phyloP scores from a whole-genome alignment of 2,797 vertebrate species.

The Mormyrus proboscirostris region DNA sequence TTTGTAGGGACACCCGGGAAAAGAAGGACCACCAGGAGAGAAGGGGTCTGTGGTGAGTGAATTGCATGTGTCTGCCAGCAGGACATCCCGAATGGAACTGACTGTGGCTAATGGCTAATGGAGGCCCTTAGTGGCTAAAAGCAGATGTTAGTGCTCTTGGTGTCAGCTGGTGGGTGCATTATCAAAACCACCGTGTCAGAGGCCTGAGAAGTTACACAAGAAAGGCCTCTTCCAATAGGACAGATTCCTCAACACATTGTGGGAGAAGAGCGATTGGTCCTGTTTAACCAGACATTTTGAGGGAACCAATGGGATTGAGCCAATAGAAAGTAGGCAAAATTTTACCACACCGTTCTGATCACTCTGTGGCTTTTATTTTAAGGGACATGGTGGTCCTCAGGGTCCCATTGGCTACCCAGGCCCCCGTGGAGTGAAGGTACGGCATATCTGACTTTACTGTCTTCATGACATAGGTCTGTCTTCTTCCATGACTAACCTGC shows the following conservation, averaged over 20 bases:
- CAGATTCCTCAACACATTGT: neutral
- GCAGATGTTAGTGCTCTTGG: slow-evolving; percentile 8
- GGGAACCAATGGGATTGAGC: neutral
- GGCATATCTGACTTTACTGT: neutral
- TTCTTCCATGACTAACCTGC: slow-evolving; percentile 15
- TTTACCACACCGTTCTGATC: neutral
- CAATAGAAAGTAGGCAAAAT: neutral
- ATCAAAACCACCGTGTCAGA: neutral
- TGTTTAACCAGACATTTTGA: neutral
- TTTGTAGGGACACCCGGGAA: slow-evolving; percentile 89
- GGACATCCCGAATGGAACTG: neutral
- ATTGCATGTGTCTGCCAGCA: neutral
- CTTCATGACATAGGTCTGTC: slow-evolving; percentile 5
- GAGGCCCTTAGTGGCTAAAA: slow-evolving; percentile 31
- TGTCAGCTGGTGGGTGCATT: slow-evolving; percentile 7
- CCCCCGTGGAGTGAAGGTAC: slow-evolving; percentile 94
- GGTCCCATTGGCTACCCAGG: slow-evolving; percentile 95
- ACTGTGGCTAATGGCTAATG: neutral
- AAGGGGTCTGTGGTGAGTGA: slow-evolving; percentile 77
- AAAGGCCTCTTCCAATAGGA: neutral
- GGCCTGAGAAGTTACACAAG: neutral
- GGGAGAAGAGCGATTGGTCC: neutral
- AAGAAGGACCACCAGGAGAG: slow-evolving; percentile 90
- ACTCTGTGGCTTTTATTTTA: slow-evolving; percentile 32
- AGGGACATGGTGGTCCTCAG: slow-evolving; percentile 82